phyloP scores from a whole-genome alignment of 2,888 invertebrate genomes.

The Thelaira solivaga region DNA sequence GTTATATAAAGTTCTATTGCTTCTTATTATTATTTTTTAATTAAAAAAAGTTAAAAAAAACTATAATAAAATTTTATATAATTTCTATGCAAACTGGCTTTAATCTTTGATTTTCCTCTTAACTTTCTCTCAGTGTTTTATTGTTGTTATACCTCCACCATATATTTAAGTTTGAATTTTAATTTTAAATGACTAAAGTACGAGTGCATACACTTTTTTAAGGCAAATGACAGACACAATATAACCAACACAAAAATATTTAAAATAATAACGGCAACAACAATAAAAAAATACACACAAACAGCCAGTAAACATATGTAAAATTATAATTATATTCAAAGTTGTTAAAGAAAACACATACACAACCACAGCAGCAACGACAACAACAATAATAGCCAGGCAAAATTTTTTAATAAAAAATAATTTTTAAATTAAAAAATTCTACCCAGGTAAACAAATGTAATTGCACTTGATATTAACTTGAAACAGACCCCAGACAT shows the following conservation, averaged over 20 bases:
- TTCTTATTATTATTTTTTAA: too few relatives aligned
- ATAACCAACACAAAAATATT: constrained; percentile 6
- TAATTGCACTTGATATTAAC: constrained; percentile 55
- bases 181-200: constrained; percentile 61
- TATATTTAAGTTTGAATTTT: constrained; percentile 54
- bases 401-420: constrained; percentile 9
- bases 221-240: background rate
- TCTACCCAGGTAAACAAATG: constrained; percentile 59
- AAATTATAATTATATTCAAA: constrained; percentile 43
- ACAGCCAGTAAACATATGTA: constrained; percentile 32
- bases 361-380: background rate
- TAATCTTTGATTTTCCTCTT: too few relatives aligned
- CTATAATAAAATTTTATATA: too few relatives aligned
- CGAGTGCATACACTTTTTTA: background rate
- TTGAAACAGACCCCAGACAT: constrained; percentile 42
- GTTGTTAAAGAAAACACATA: constrained; percentile 1
- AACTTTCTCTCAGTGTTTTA: constrained; percentile 5
- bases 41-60: background rate
- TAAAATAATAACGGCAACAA: background rate
- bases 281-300: background rate
- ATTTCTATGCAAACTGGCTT: too few relatives aligned
- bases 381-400: background rate
- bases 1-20: too few relatives aligned
- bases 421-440: constrained; percentile 59
- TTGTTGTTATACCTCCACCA: background rate